Percentiles rank a stretch among this genome's conserved stretches.
Conservation (phyloP, 2,888 invertebrate species). For the Callyntrura sp. region DNA sequence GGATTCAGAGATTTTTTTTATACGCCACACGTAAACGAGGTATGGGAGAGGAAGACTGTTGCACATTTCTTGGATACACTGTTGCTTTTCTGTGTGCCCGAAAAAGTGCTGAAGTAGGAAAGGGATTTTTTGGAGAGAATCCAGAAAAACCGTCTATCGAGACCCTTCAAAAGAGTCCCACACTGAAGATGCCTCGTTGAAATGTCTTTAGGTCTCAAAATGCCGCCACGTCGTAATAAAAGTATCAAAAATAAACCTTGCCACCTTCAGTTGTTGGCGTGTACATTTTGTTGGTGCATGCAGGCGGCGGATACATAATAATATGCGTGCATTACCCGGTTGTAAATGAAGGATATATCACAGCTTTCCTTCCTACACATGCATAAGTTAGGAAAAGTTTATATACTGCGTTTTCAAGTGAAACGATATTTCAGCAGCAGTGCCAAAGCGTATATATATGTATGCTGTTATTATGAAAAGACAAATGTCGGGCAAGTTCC, state of each 20-base stretch:
- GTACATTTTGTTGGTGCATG: not conserved
- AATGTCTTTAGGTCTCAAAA: conserved; percentile 66
- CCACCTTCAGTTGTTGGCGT: not conserved
- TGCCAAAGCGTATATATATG: not conserved
- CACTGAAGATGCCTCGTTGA: conserved; percentile 53
- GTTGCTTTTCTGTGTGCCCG: not conserved
- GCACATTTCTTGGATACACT: not conserved
- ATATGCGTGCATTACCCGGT: not conserved
- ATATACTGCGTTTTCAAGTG: conserved; percentile 14
- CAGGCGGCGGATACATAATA: not conserved
- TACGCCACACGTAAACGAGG: conserved; percentile 24
- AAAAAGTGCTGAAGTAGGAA: conserved; percentile 40
- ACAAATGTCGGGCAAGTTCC: conserved; percentile 59
- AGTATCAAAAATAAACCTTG: conserved; percentile 75
- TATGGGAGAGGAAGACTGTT: conserved; percentile 11
- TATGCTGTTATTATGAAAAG: not conserved
- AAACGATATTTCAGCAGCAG: conserved; percentile 20
- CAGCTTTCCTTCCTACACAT: not conserved
- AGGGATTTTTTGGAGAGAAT: conserved; percentile 73
- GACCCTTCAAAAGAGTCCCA: conserved; percentile 67
- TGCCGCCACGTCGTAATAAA: conserved; percentile 73
- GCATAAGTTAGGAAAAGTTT: not conserved
- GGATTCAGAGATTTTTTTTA: not conserved
- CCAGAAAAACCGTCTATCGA: conserved; percentile 73
- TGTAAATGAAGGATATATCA: conserved; percentile 7